Percentiles rank a stretch among this genome's conserved stretches.
Conservation (phyloP, 92 coral and sea anemone genomes). For the Zoanthus sociatus region DNA sequence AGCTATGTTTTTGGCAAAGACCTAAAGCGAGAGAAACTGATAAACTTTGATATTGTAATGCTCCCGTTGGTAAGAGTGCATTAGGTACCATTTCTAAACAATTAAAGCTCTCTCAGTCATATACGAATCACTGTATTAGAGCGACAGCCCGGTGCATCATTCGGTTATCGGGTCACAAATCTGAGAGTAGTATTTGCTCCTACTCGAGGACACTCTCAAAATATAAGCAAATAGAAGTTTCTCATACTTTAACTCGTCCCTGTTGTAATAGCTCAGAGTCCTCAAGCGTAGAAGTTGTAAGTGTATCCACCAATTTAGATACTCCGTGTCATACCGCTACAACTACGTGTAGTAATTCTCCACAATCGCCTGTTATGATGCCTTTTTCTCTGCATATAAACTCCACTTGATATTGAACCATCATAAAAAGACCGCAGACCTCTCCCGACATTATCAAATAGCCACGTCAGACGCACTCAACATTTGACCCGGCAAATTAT, state of each 20-base stretch:
- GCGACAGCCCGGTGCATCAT: slow-evolving; percentile 54
- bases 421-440: too few relatives aligned
- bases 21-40: slow-evolving; percentile 51
- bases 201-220: slow-evolving; percentile 57
- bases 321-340: too few relatives aligned
- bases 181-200: slow-evolving; percentile 57
- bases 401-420: too few relatives aligned
- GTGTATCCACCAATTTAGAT: too few relatives aligned
- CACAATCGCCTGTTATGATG: too few relatives aligned
- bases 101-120: slow-evolving; percentile 44
- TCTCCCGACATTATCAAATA: too few relatives aligned
- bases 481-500: too few relatives aligned
- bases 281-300: too few relatives aligned
- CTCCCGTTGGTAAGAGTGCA: slow-evolving; percentile 18
- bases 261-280: too few relatives aligned
- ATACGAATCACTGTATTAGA: slow-evolving; percentile 23
- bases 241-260: neutral
- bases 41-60: slow-evolving; percentile 36
- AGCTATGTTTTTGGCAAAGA: slow-evolving; percentile 54
- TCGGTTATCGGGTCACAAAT: slow-evolving; percentile 54
- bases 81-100: slow-evolving; percentile 56
- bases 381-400: too few relatives aligned
- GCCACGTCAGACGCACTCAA: too few relatives aligned
- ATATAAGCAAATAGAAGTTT: neutral
- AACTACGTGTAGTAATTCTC: too few relatives aligned